Evolutionary conservation across 2,888 invertebrate species (phyloP), one percentile per base, ranked within the genome.

Genomic region (Furcula furcula): DNA sequence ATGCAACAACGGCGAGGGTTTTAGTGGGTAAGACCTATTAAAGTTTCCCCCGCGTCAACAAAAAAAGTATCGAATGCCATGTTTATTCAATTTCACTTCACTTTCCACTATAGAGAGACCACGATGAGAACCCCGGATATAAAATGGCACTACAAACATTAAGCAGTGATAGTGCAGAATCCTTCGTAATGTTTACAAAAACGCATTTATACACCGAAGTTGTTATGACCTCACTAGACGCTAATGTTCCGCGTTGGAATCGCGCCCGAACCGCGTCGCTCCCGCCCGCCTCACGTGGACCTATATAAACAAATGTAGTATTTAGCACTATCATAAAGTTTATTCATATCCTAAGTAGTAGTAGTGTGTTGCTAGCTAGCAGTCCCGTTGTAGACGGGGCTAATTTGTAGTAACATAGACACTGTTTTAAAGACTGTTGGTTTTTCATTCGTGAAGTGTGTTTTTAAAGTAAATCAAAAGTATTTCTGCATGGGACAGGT

Each of bases 181-280:
- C 23, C 12, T 21, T 12, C 41, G 30, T 33, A 34, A 27, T 35
- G 38, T 25, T 12, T 13, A 12, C 12, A 23, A 12, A 5, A 23
- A 1, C 7, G 12, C 4, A 12, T 23, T 10, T 16, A 16, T 16
- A 16, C 6, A 4, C 5, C 4, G 9, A 9, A 4, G 10, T 10
- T 10, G 3, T 21, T 21, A 9, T 21, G 9, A 1, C 3, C 10
- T 5, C 3, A n/a, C 4, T 22, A 11, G 5, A 20, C 7, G 7
- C 23, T 7, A 12, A 12, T 21, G 25, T 63, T 62, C 65, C 67
- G 57, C 36, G 48, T 64, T 67, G 67, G 67, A 56, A 34, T 29
- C 38, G 44, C 50, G 65, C 67, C 66, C 55, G 47, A 30, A 33
- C 40, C 34, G 10, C 36, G 21, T n/a, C 21, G n/a, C 7, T 4